phyloP scores from a whole-genome alignment of 1,140 invertebrate genomes.

The Mya arenaria region DNA sequence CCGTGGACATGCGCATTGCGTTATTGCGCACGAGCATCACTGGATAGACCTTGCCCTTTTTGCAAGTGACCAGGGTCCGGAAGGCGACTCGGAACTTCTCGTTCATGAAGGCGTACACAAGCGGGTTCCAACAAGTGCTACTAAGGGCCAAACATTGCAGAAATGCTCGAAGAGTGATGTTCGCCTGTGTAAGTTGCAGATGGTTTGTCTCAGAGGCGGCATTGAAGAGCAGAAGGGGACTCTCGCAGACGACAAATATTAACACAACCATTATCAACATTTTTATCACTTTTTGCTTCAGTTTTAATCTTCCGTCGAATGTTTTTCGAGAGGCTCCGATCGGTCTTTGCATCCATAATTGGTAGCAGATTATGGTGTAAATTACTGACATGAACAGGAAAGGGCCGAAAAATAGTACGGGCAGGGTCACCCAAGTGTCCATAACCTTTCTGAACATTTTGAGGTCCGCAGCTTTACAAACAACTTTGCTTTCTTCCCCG shows the following conservation, averaged over 20 bases:
- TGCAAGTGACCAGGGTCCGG: slow-evolving; percentile 50
- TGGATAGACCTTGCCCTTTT: slow-evolving; percentile 58
- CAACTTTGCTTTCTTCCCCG: slow-evolving; percentile 20
- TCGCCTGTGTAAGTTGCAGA: slow-evolving; percentile 38
- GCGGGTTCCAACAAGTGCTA: slow-evolving; percentile 92
- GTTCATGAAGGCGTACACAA: slow-evolving; percentile 94
- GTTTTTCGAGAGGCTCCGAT: slow-evolving; percentile 37
- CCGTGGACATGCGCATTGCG: slow-evolving; percentile 11
- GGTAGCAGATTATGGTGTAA: slow-evolving; percentile 64
- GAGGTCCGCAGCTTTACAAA: slow-evolving; percentile 42
- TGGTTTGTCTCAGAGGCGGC: slow-evolving; percentile 52
- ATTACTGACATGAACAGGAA: slow-evolving; percentile 61
- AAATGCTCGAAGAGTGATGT: slow-evolving; percentile 30
- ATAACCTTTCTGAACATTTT: slow-evolving; percentile 31
- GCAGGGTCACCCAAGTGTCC: slow-evolving; percentile 62
- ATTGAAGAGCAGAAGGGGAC: slow-evolving; percentile 66
- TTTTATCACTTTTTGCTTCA: slow-evolving; percentile 70
- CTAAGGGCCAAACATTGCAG: slow-evolving; percentile 83
- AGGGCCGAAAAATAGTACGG: slow-evolving; percentile 59
- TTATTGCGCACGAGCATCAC: not conserved
- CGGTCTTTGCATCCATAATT: slow-evolving; percentile 63
- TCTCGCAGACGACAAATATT: slow-evolving; percentile 71
- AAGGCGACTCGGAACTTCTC: slow-evolving; percentile 87
- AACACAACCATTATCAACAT: slow-evolving; percentile 74
- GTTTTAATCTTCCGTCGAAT: slow-evolving; percentile 49